These are phyloP conservation scores for Melanerpes formicivorus DNA, from an alignment of 2,113 vertebrate species.

Conservation along the genomic window DNA sequence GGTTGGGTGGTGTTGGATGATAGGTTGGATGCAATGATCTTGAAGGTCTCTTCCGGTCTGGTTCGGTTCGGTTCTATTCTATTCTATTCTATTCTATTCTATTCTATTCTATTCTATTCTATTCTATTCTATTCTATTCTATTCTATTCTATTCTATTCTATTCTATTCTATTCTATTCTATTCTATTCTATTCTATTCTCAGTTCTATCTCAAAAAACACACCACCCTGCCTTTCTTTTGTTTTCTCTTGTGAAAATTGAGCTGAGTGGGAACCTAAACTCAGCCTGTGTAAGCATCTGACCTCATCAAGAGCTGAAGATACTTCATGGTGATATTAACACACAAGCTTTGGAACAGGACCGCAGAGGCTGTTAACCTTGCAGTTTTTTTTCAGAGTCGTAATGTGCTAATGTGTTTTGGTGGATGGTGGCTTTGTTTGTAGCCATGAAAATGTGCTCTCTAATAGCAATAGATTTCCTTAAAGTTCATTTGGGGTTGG, in stretches of 20 bases:
- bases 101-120: too few relatives aligned
- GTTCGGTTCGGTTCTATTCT: too few relatives aligned
- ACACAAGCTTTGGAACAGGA: background rate
- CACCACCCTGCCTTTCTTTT: background rate
- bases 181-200: too few relatives aligned
- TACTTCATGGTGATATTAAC: background rate
- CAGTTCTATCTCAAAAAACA: too few relatives aligned
- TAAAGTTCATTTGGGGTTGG: background rate
- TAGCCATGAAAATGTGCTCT: background rate
- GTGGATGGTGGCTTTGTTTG: background rate
- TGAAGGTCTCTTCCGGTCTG: too few relatives aligned
- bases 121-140: too few relatives aligned
- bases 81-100: too few relatives aligned
- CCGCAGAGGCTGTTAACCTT: background rate
- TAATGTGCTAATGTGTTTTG: background rate
- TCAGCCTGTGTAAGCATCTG: rapidly evolving
- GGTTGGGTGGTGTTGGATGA: too few relatives aligned
- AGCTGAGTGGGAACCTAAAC: background rate
- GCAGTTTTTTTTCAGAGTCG: background rate
- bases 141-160: too few relatives aligned
- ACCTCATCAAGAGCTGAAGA: background rate
- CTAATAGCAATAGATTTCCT: background rate
- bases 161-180: too few relatives aligned
- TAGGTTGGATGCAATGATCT: too few relatives aligned
- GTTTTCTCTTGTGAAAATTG: background rate